phyloP scores from a whole-genome alignment of 1,140 invertebrate genomes.

The Drepana arcuata region DNA sequence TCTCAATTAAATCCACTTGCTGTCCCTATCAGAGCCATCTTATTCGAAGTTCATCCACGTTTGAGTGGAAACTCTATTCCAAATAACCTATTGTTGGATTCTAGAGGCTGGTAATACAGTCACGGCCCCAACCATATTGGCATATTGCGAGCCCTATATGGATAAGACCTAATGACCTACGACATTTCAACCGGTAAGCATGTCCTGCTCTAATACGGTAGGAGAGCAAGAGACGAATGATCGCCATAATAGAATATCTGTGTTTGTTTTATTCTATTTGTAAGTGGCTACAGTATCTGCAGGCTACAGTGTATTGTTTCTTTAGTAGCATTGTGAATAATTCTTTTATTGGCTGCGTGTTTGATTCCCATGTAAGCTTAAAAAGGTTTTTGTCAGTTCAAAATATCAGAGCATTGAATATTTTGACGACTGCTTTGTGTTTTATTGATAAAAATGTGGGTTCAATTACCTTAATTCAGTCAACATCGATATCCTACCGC shows the following conservation, averaged over 20 bases:
- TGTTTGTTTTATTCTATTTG: slow-evolving; percentile 65
- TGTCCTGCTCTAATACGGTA: slow-evolving; percentile 27
- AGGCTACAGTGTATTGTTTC: slow-evolving; percentile 60
- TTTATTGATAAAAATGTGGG: too few species aligned
- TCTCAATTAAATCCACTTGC: slow-evolving; percentile 48
- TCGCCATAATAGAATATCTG: slow-evolving; percentile 59
- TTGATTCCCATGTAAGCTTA: slow-evolving; percentile 18
- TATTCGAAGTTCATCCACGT: slow-evolving; percentile 41
- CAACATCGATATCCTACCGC: background rate
- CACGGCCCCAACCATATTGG: slow-evolving; percentile 63
- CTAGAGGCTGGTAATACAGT: slow-evolving; percentile 43
- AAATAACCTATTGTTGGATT: slow-evolving; percentile 52
- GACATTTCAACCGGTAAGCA: slow-evolving; percentile 58
- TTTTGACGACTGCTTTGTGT: too few species aligned
- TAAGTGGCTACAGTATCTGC: slow-evolving; percentile 49
- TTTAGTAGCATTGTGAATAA: slow-evolving; percentile 29
- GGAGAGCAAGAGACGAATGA: slow-evolving; percentile 31
- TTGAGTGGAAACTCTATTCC: slow-evolving; percentile 39
- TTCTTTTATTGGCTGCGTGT: slow-evolving; percentile 19
- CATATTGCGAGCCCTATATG: slow-evolving; percentile 63
- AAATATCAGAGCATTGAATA: background rate
- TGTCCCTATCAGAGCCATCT: slow-evolving; percentile 49
- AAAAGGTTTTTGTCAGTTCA: background rate
- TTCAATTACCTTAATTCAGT: too few species aligned
- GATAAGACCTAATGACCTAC: slow-evolving; percentile 65